These are phyloP conservation scores for Brienomyrus longianalis DNA, from an alignment of 2,113 vertebrate species.

Conservation along the genomic window DNA sequence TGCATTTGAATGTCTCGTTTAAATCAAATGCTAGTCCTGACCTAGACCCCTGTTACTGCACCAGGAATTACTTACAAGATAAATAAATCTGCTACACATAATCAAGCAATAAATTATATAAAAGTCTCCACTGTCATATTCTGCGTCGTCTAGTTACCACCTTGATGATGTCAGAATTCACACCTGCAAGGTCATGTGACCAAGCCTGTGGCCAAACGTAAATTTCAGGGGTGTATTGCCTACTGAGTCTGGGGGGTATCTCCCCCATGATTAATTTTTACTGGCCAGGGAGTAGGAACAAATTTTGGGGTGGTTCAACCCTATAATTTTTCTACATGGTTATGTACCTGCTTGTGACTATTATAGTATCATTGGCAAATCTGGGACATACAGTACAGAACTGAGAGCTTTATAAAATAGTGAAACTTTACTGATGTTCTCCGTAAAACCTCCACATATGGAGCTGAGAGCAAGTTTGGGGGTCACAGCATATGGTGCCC, in stretches of 20 bases:
- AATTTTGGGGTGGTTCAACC: background rate
- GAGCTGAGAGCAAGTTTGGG: background rate
- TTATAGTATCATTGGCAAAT: background rate
- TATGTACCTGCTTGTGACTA: background rate
- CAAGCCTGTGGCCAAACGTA: background rate
- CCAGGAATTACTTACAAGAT: background rate
- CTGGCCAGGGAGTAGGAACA: background rate
- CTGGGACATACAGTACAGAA: background rate
- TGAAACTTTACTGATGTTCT: background rate
- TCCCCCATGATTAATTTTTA: background rate
- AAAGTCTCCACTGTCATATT: background rate
- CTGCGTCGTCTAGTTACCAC: background rate
- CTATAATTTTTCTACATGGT: background rate
- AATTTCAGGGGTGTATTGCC: background rate
- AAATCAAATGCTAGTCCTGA: conserved; percentile 7
- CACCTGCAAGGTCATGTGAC: background rate
- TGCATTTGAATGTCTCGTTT: background rate
- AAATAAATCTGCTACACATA: background rate
- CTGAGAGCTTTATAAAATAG: background rate
- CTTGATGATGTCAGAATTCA: background rate
- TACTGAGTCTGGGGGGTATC: background rate
- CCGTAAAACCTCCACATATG: background rate
- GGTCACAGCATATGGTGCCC: background rate
- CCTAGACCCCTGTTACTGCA: background rate
- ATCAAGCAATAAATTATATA: background rate